Conservation (phyloP, 2,113 vertebrate genomes). For the Cairina moschata region DNA sequence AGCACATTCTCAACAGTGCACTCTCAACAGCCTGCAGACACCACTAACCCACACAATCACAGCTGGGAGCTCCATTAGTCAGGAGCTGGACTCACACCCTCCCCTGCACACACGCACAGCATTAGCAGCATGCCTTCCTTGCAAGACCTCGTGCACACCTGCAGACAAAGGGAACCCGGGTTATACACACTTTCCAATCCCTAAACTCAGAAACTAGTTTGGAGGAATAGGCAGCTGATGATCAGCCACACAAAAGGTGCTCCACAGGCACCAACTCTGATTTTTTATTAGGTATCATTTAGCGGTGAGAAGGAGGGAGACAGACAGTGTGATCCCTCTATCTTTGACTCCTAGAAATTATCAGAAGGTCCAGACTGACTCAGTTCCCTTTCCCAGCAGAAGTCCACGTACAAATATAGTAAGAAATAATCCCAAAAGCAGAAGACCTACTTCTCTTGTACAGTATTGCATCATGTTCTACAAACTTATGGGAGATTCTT, state of each 20-base stretch:
- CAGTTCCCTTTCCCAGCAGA: background rate
- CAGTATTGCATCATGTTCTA: background rate
- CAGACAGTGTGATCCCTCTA: background rate
- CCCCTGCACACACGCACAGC: background rate
- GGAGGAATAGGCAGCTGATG: background rate
- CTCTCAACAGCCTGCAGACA: background rate
- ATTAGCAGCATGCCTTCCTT: accelerated
- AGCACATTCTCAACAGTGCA: background rate
- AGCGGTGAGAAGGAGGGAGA: background rate
- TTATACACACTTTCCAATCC: background rate
- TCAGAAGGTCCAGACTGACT: background rate
- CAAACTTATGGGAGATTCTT: background rate
- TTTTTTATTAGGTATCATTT: background rate
- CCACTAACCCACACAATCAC: background rate
- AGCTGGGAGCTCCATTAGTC: background rate
- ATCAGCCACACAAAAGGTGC: background rate
- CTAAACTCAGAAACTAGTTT: background rate
- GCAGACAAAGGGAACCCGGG: accelerated
- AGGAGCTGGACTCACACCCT: background rate
- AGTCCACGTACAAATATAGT: background rate
- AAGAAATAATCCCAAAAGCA: background rate
- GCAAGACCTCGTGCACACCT: background rate
- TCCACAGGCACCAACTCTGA: background rate
- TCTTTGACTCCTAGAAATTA: background rate
- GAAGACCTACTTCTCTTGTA: background rate